Percentiles rank a stretch among this genome's conserved stretches.
Evolutionary conservation across 1,140 invertebrate genomes (phyloP).

Genomic region (Listronotus oregonensis): DNA sequence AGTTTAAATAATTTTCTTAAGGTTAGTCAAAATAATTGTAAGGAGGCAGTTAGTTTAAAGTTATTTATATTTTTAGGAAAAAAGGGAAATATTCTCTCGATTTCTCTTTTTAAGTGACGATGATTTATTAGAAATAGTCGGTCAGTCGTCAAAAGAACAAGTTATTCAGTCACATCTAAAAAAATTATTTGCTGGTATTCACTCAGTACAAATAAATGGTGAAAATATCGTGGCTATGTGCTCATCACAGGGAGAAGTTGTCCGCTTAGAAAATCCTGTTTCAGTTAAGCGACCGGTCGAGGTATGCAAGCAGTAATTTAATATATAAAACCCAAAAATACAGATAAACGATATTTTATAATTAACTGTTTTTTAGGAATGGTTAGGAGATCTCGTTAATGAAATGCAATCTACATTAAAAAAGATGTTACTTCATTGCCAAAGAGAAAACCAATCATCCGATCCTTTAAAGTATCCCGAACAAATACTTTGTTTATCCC

Average conservation of each 20-base stretch:
- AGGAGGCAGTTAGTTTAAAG: too few relatives aligned
- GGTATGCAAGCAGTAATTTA: too few relatives aligned
- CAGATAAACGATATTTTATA: not conserved
- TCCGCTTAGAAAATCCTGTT: conserved; percentile 76
- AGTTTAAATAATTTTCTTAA: conserved; percentile 94
- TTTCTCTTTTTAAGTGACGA: conserved; percentile 98
- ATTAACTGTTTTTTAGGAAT: conserved; percentile 63
- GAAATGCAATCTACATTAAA: conserved; percentile 84
- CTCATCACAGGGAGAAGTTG: conserved; percentile 83
- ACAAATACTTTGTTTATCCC: conserved; percentile 78
- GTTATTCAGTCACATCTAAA: conserved; percentile 92
- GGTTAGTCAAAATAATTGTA: conserved; percentile 63
- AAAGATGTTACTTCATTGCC: conserved; percentile 71
- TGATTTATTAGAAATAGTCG: conserved; percentile 91
- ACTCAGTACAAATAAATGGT: conserved; percentile 70
- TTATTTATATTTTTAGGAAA: conserved; percentile 71
- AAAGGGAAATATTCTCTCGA: conserved; percentile 87
- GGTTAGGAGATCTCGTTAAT: conserved; percentile 79
- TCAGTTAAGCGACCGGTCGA: conserved; percentile 82
- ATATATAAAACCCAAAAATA: too few relatives aligned
- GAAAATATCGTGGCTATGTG: conserved; percentile 75
- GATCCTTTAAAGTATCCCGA: conserved; percentile 82
- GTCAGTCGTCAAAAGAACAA: conserved; percentile 83
- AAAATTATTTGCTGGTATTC: conserved; percentile 91
- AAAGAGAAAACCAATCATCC: conserved; percentile 64